A percentile compares a stretch with the other conserved stretches of the same genome.
These are phyloP conservation scores for Trinorchestia longiramus DNA, from an alignment of 1,140 invertebrate genomes.

Conservation along the genomic window DNA sequence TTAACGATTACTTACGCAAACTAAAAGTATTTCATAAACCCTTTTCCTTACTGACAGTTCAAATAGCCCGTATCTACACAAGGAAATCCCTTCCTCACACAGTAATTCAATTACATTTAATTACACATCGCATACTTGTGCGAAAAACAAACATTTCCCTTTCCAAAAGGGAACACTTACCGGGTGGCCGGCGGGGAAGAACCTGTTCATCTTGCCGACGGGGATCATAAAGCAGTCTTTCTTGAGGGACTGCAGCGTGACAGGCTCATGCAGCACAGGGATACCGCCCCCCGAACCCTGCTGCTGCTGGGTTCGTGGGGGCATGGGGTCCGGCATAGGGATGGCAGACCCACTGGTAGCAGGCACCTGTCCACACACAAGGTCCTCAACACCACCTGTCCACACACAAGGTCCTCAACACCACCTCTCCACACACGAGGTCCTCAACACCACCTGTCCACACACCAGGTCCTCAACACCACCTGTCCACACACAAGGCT, in stretches of 20 bases:
- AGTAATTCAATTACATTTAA: too few species aligned
- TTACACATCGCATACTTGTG: too few species aligned
- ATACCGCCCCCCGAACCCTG: background rate
- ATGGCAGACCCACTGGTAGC: background rate
- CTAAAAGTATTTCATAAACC: too few species aligned
- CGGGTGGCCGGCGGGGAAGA: conserved; percentile 66
- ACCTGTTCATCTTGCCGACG: conserved; percentile 59
- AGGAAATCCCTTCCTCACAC: too few species aligned
- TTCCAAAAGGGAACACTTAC: conserved; percentile 33
- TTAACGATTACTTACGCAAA: too few species aligned
- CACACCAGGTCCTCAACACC: background rate
- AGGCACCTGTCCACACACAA: background rate
- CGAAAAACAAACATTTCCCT: background rate
- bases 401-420: background rate
- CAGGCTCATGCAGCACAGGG: conserved; percentile 55
- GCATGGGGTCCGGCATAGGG: conserved; percentile 42
- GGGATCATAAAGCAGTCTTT: conserved; percentile 67
- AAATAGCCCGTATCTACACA: too few species aligned
- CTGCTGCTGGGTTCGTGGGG: background rate
- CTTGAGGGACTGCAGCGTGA: conserved; percentile 63
- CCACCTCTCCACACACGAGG: background rate
- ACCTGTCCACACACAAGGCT: background rate
- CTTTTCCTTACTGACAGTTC: too few species aligned
- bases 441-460: conserved; percentile 1
- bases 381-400: conserved; percentile 6